Percentiles rank a stretch among this genome's conserved stretches.
Conservation (phyloP, 2,797 vertebrate species). For the Serranus cabrilla region DNA sequence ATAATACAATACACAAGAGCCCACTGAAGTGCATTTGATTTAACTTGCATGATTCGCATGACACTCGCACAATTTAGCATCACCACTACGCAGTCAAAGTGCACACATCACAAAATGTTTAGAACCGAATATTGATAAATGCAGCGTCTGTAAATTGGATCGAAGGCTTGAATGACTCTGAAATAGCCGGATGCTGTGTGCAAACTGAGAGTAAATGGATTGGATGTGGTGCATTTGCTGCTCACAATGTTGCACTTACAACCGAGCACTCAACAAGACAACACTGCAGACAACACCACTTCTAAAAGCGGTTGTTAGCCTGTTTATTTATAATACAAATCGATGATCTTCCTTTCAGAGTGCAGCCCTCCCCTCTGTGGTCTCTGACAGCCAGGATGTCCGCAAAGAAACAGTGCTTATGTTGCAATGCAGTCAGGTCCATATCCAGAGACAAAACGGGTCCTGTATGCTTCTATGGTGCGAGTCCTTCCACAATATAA, state of each 20-base stretch:
- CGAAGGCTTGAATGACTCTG: constrained; percentile 1
- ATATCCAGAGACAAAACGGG: not conserved
- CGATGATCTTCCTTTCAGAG: constrained; percentile 1
- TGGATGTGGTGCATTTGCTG: constrained; percentile 16
- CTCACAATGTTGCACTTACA: constrained; percentile 5
- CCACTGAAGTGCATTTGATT: constrained; percentile 67
- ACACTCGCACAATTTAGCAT: constrained; percentile 42
- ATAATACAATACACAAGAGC: constrained; percentile 47
- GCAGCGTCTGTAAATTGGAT: not conserved
- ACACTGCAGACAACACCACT: constrained; percentile 30
- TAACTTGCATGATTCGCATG: constrained; percentile 41
- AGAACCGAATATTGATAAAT: constrained; percentile 26
- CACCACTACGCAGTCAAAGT: constrained; percentile 44
- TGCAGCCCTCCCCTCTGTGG: constrained; percentile 16
- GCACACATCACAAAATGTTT: constrained; percentile 43
- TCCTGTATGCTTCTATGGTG: not conserved
- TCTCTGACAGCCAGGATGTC: constrained; percentile 1
- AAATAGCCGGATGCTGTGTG: not conserved
- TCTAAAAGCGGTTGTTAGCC: constrained; percentile 41
- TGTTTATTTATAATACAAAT: constrained; percentile 27
- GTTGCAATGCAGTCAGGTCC: constrained; percentile 1
- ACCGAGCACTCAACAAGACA: constrained; percentile 32
- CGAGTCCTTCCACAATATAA: not conserved
- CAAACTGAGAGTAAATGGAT: constrained; percentile 12
- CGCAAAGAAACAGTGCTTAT: constrained; percentile 17